Evolutionary conservation across 2,888 invertebrate species (phyloP), one percentile per base, ranked within the genome.

Genomic region (Eubasilissa splendida): DNA sequence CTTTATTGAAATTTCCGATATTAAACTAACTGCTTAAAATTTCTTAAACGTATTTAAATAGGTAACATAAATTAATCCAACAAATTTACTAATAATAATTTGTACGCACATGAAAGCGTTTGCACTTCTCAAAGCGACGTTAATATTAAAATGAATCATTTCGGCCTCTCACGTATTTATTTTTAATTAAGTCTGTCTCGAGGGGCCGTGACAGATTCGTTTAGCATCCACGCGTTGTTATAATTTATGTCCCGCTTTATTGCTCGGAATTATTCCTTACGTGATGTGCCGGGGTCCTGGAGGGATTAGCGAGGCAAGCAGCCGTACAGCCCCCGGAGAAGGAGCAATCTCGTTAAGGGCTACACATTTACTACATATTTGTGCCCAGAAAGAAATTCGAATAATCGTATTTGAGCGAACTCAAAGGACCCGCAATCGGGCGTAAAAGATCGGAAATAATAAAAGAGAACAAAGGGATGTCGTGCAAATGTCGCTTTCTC

Each of bases 211-310:
- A 79, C 73, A 73, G 79, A 79, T 79, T 71, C 60, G 74, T 74
- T 65, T 33, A 74, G 77, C 80, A 60, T 80, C 80, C 80, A 80
- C 77, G 65, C 77, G 80, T 80, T 74, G 80, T 75, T 82, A 59
- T 83, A 79, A 83, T 82, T 83, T 83, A 83, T 82, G 77, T 54
- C 74, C 73, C 65, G 14, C 70, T 82, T 83, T 82, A 82, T 82
- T 80, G 79, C 82, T 60, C 52, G 65, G 76, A 83, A 79, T 82
- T 76, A 83, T 75, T 78, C 80, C 65, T 82, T 80, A 76, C 83
- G 83, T 83, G 83, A 82, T 83, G 83, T 80, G 82, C 68, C 68
- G 63, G 66, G 74, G 77, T 79, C 75, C 79, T 76, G 42, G 58
- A 58, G 65, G 83, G 83, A 83, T 83, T 83, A 83, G 71, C 54